Percentiles rank a stretch among this genome's conserved stretches.
These are phyloP conservation scores for Tragelaphus imberbis DNA, from an alignment of 2,113 vertebrate genomes.

Conservation along the genomic window DNA sequence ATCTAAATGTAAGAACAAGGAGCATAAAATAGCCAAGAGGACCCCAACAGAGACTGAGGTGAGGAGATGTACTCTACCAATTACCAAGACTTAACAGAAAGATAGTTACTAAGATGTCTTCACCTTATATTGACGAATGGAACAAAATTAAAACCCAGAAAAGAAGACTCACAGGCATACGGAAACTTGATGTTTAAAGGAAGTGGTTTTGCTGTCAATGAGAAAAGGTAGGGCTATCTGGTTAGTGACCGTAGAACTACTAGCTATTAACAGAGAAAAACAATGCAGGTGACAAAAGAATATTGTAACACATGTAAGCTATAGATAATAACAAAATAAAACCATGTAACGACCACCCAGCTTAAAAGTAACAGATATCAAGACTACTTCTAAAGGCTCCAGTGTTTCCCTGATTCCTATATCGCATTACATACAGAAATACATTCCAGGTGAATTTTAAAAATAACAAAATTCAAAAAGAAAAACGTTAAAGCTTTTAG, in stretches of 20 bases:
- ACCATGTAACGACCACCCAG: neutral
- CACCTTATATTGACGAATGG: neutral
- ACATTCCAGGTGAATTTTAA: neutral
- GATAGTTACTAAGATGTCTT: neutral
- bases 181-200: neutral
- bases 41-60: neutral
- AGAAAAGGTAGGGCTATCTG: neutral
- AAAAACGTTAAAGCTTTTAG: neutral
- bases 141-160: neutral
- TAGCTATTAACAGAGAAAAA: neutral
- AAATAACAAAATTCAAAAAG: neutral
- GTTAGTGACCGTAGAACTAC: neutral
- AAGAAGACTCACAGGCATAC: neutral
- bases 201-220: neutral
- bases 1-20: neutral
- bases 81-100: neutral
- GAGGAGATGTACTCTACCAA: neutral
- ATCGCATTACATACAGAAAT: neutral
- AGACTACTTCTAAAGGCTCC: neutral
- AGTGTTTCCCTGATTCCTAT: neutral
- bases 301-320: neutral
- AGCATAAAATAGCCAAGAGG: neutral
- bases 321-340: neutral
- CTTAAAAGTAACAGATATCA: neutral
- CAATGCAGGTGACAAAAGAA: neutral